Evolutionary conservation across 2,113 vertebrate genomes (phyloP).

Genomic region (Fregetta grallaria): DNA sequence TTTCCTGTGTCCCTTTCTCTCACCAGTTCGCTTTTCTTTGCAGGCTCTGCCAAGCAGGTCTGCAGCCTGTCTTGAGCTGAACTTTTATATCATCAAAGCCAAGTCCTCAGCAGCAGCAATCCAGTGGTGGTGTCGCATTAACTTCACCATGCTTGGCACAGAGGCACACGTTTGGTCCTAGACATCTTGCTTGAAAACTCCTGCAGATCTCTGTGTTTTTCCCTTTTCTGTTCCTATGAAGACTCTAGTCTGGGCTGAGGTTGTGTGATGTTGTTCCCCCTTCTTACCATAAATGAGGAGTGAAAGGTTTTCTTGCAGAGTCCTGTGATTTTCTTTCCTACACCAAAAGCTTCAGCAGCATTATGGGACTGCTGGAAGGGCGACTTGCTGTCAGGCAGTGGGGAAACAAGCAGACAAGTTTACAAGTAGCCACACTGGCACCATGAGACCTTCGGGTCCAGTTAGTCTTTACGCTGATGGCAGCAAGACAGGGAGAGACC

Average conservation of each 20-base stretch:
- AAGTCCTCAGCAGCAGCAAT: background rate
- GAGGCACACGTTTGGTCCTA: background rate
- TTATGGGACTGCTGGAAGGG: fast-evolving
- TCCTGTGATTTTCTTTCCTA: background rate
- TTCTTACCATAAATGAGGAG: background rate
- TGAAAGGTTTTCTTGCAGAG: background rate
- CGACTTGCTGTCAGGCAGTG: background rate
- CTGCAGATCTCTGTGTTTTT: background rate
- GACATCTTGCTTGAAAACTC: background rate
- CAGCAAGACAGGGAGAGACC: background rate
- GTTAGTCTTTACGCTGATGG: background rate
- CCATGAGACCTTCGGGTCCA: background rate
- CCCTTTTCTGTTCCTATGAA: background rate
- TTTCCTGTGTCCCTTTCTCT: background rate
- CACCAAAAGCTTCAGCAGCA: background rate
- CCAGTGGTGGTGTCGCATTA: background rate
- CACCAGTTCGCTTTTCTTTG: background rate
- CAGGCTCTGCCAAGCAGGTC: background rate
- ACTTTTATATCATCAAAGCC: background rate
- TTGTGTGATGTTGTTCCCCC: background rate
- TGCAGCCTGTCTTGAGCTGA: background rate
- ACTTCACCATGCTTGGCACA: background rate
- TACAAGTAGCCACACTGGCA: background rate
- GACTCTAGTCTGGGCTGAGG: background rate
- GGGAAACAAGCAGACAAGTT: background rate